Evolutionary conservation across 2,797 vertebrate species (phyloP).

Genomic region (Esox lucius): DNA sequence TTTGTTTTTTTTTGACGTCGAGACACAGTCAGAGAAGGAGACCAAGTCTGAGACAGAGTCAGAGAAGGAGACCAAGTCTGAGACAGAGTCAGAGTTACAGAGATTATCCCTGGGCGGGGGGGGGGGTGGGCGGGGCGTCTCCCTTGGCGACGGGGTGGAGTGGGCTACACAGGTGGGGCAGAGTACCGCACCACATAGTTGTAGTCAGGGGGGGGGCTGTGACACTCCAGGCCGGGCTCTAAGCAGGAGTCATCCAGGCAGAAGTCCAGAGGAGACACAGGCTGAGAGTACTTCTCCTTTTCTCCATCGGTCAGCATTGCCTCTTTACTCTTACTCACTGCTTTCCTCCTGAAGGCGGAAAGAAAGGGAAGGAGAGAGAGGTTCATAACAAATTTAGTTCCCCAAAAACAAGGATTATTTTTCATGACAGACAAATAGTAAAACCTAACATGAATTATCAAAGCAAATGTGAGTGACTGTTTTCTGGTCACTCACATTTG

Average conservation of each 20-base stretch:
- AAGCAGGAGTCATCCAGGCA: slow-evolving; percentile 84
- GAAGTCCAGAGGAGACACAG: slow-evolving; percentile 78
- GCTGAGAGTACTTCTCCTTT: slow-evolving; percentile 75
- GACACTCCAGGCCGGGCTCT: slow-evolving; percentile 85
- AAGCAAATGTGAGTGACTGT: no score
- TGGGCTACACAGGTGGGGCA: slow-evolving; percentile 80
- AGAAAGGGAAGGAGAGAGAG: slow-evolving; percentile 6
- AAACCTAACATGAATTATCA: no score
- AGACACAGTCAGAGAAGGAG: no score
- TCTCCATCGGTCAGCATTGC: slow-evolving; percentile 80
- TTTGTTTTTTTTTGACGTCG: neutral
- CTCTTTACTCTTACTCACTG: slow-evolving; percentile 87
- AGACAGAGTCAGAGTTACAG: slow-evolving; percentile 16
- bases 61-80: slow-evolving; percentile 10
- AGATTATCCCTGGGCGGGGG: slow-evolving; percentile 22
- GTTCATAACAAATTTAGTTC: neutral
- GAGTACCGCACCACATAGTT: slow-evolving; percentile 91
- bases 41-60: neutral
- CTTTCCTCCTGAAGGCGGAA: slow-evolving; percentile 77
- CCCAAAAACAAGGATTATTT: neutral
- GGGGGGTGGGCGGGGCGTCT: slow-evolving; percentile 2
- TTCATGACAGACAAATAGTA: slow-evolving; percentile 44
- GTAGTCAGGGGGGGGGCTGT: slow-evolving; percentile 93
- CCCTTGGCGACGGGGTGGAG: neutral
- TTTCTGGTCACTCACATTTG: slow-evolving; percentile 15